These are phyloP conservation scores for Bothrops jararaca DNA, from an alignment of 2,113 vertebrate genomes.

Conservation along the genomic window DNA sequence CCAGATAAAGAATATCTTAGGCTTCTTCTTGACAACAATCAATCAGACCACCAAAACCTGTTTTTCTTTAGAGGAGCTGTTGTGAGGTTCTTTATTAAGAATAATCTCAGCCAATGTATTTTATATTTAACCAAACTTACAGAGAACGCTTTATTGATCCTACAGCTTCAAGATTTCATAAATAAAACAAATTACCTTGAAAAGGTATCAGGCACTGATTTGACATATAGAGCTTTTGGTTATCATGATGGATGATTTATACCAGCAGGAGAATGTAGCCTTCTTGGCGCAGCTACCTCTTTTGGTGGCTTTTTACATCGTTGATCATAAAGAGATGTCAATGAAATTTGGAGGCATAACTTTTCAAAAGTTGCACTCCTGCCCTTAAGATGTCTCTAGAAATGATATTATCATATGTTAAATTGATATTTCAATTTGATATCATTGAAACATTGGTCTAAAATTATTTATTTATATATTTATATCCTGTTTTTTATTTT, in stretches of 20 bases:
- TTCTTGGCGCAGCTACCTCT: not conserved
- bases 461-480: no score
- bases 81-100: not conserved
- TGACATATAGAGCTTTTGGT: not conserved
- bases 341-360: no score
- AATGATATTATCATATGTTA: not conserved
- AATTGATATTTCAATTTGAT: no score
- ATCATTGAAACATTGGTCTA: not conserved
- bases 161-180: not conserved
- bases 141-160: not conserved
- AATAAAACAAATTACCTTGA: not conserved
- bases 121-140: not conserved
- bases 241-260: not conserved
- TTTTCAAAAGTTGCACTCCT: not conserved
- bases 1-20: not conserved
- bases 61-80: not conserved
- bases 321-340: not conserved
- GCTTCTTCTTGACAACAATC: not conserved
- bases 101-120: not conserved
- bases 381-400: not conserved
- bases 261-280: not conserved
- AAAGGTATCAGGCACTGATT: not conserved
- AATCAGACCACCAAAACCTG: not conserved
- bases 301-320: not conserved
- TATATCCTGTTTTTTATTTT: no score